A percentile compares a stretch with the other conserved stretches of the same genome.
Evolutionary conservation across 1,140 invertebrate genomes (phyloP).

Genomic region (Drosophila teissieri): DNA sequence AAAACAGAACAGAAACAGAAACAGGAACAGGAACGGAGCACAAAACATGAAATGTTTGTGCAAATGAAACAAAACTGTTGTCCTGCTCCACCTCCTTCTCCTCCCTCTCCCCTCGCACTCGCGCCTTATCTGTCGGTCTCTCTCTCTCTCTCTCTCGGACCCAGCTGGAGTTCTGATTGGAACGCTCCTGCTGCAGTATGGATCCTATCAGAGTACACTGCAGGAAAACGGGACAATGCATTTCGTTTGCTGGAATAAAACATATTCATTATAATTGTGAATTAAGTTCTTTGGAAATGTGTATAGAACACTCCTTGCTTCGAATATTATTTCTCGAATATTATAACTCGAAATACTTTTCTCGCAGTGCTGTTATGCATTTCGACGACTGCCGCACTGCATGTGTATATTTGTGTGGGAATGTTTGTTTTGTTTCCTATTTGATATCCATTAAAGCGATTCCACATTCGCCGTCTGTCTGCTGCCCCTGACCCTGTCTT

Average conservation of each 20-base stretch:
- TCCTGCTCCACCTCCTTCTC: background rate
- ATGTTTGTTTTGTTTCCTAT: conserved; percentile 63
- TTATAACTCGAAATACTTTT: background rate
- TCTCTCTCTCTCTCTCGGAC: conserved; percentile 5
- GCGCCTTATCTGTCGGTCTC: background rate
- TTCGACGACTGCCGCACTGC: conserved; percentile 23
- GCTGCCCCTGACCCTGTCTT: conserved; percentile 38
- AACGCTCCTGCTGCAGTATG: conserved; percentile 11
- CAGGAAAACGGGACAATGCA: conserved; percentile 2
- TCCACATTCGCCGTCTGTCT: conserved; percentile 53
- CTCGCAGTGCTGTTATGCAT: conserved; percentile 24
- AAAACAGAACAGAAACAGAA: conserved; percentile 39
- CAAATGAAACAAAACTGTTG: conserved; percentile 59
- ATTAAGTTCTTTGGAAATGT: background rate
- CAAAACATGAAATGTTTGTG: conserved; percentile 60
- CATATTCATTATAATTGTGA: too few species aligned
- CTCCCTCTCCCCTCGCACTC: background rate
- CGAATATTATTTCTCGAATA: background rate
- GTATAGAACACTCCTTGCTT: background rate
- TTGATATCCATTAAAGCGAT: conserved; percentile 83
- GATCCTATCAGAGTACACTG: conserved; percentile 15
- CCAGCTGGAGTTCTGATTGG: conserved; percentile 41
- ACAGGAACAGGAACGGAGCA: conserved; percentile 29
- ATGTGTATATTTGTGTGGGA: conserved; percentile 29
- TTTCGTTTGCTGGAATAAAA: background rate